Evolutionary conservation across 2,113 vertebrate genomes (phyloP), one percentile per base, ranked within the genome.

Genomic region (Austrofundulus limnaeus): DNA sequence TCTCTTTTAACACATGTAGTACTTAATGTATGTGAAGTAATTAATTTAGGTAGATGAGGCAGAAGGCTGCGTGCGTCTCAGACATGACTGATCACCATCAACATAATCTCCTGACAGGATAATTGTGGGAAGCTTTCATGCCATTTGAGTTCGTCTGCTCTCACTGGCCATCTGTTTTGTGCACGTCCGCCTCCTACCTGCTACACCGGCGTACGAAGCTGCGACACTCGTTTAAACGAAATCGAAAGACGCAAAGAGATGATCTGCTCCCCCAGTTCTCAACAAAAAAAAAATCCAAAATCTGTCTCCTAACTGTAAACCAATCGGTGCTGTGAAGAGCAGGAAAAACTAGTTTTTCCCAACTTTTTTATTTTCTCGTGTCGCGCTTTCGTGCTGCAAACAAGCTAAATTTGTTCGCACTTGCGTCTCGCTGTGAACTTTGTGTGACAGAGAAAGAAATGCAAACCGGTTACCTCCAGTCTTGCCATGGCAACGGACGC

Each of bases 351-450:
- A 0, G 15, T 71, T 70, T 10, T 13, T 20, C 38, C 70, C 53
- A 34, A 61, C 47, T 55, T 53, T 74, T 20, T 46, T 61, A 54
- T 24, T 2, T 62, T 68, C 46, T 51, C 21, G 11, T 19, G 11
- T 37, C 19, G 5, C 11, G 17, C 14, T 65, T 52, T 69, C 41
- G 10, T 60, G 55, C 16, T 38, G 59, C 59, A 73, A 65, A 80
- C 60, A 55, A 39, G 51, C 57, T 47, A 70, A 61, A 73, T 65
- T 49, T 64, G 61, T 91, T 87, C 90, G 83, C 90, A 82, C 73
- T 77, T 78, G 92, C 64, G 74, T 92, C 86, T 88, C 19, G 59
- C 84, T 78, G 77, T 94, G 92, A 95, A 94, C 90, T 93, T 92
- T 88, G 85, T 78, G 83, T 85, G 84, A 93, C 90, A 92, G 88